Percentiles rank a stretch among this genome's conserved stretches.
Conservation (phyloP, 2,797 vertebrate species). For the Miichthys miiuy region DNA sequence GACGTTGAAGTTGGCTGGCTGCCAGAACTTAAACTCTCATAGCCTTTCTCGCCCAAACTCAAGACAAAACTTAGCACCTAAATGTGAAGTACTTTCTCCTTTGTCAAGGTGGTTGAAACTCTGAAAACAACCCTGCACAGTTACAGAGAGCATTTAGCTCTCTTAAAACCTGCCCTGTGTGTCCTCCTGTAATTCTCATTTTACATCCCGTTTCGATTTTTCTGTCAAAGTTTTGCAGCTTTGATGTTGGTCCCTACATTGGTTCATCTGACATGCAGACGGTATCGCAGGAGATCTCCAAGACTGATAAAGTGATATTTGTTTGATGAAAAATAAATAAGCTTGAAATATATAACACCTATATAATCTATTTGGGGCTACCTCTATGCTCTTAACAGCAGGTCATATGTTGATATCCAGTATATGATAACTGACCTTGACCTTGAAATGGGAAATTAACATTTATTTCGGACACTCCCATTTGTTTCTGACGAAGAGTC, state of each 20-base stretch:
- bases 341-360: background rate
- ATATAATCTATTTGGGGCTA: background rate
- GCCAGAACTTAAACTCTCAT: slow-evolving; percentile 48
- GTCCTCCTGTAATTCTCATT: slow-evolving; percentile 8
- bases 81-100: slow-evolving; percentile 39
- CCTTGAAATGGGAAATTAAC: background rate
- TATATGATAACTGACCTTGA: background rate
- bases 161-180: slow-evolving; percentile 3
- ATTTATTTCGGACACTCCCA: background rate
- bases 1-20: slow-evolving; percentile 43
- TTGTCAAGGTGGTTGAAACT: slow-evolving; percentile 38
- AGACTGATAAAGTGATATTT: background rate
- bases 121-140: slow-evolving; percentile 2
- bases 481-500: background rate
- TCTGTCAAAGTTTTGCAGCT: background rate
- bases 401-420: background rate
- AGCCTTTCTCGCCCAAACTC: slow-evolving; percentile 19
- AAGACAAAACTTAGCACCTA: slow-evolving; percentile 21
- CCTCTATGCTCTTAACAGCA: background rate
- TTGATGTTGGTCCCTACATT: background rate
- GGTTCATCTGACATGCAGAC: background rate
- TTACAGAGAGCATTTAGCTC: slow-evolving; percentile 6
- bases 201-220: background rate
- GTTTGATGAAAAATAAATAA: background rate
- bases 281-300: background rate